These are phyloP conservation scores for Vanessa cardui DNA, from an alignment of 2,888 invertebrate species.

Conservation along the genomic window DNA sequence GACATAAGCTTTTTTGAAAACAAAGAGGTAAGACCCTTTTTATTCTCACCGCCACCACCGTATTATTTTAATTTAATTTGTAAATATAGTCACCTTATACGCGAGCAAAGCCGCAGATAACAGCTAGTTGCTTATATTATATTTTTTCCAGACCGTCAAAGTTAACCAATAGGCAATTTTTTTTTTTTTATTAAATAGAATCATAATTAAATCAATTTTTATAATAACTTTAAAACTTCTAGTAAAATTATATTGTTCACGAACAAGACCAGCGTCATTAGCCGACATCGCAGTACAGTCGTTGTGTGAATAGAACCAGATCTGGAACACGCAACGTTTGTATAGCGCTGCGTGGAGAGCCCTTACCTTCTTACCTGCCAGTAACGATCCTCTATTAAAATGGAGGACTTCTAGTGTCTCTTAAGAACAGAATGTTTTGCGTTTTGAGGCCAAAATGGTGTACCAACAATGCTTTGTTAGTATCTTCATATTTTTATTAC, in stretches of 20 bases:
- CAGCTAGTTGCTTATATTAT: too few species aligned
- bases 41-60: too few species aligned
- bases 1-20: too few species aligned
- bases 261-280: slow-evolving; percentile 9
- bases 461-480: slow-evolving; percentile 24
- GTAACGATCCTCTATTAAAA: slow-evolving; percentile 34
- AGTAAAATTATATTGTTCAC: neutral
- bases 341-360: slow-evolving; percentile 26
- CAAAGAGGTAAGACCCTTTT: too few species aligned
- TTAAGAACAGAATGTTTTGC: slow-evolving; percentile 33
- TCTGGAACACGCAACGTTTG: slow-evolving; percentile 31
- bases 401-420: slow-evolving; percentile 19
- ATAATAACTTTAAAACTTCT: neutral
- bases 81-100: too few species aligned
- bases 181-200: too few species aligned
- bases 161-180: too few species aligned
- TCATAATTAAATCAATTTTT: too few species aligned
- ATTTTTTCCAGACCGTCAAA: too few species aligned
- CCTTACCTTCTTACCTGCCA: slow-evolving; percentile 35
- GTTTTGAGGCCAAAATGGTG: slow-evolving; percentile 22
- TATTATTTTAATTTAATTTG: too few species aligned
- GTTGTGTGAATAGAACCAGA: slow-evolving; percentile 33
- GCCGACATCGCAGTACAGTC: slow-evolving; percentile 7
- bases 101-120: too few species aligned
- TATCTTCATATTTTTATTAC: slow-evolving; percentile 3